Conservation (phyloP, 2,797 vertebrate genomes). For the Sebastolobus altivelis region DNA sequence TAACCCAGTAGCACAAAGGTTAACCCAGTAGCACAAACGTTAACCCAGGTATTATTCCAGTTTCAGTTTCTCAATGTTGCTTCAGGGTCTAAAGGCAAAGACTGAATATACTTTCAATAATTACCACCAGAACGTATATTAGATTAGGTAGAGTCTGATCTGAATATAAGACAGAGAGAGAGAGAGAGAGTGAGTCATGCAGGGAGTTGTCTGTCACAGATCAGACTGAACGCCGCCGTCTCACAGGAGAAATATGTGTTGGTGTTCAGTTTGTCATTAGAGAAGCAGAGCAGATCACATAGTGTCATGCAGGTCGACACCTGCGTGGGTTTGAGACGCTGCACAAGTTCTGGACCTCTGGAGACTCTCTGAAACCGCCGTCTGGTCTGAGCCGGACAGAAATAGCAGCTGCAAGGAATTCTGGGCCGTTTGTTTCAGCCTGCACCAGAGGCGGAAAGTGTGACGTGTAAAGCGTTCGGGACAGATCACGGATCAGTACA, state of each 20-base stretch:
- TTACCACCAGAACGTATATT: not conserved
- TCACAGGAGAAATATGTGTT: not conserved
- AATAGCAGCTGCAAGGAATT: constrained; percentile 39
- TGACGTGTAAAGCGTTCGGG: not conserved
- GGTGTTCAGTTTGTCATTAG: not conserved
- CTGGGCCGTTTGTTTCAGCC: constrained; percentile 22
- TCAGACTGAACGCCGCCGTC: not conserved
- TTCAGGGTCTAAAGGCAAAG: no score
- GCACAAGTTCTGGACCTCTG: not conserved
- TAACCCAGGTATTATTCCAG: not conserved
- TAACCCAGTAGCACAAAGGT: no score
- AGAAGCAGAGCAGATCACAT: not conserved
- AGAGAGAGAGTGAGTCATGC: constrained; percentile 24
- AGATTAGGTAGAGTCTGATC: no score
- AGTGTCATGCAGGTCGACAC: constrained; percentile 14
- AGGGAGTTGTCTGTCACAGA: not conserved
- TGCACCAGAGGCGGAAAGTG: not conserved
- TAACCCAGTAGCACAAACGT: no score
- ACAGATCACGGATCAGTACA: not conserved
- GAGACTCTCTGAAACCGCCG: not conserved
- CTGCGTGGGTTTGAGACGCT: constrained; percentile 24
- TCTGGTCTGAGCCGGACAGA: constrained; percentile 12
- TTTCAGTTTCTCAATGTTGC: not conserved
- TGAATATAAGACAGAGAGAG: no score
- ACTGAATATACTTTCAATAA: not conserved